Evolutionary conservation across 2,113 vertebrate species (phyloP).

Genomic region (Anser cygnoides): DNA sequence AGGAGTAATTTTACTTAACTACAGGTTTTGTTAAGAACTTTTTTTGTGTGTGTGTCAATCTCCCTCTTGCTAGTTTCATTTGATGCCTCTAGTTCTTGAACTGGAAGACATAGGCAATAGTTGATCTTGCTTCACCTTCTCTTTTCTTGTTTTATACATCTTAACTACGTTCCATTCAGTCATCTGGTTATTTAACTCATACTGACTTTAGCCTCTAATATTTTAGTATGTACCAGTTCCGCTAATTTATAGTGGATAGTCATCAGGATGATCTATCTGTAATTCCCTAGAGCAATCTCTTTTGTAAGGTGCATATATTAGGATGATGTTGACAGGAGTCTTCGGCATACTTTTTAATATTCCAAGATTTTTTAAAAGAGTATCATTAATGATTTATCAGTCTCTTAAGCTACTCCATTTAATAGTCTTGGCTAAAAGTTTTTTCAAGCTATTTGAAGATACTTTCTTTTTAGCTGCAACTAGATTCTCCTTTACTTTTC

Average conservation of each 20-base stretch:
- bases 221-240: not conserved
- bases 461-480: not conserved
- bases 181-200: not conserved
- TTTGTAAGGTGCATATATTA: not conserved
- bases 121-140: not conserved
- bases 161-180: not conserved
- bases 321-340: not conserved
- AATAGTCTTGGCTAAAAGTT: not conserved
- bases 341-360: not conserved
- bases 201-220: not conserved
- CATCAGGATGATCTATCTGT: not conserved
- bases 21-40: not conserved
- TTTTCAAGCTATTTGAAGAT: not conserved
- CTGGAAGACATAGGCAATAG: not conserved
- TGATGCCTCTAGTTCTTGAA: not conserved
- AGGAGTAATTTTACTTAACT: not conserved
- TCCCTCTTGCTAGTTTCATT: not conserved
- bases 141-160: not conserved
- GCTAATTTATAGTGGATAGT: not conserved
- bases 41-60: not conserved
- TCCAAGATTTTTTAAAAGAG: not conserved
- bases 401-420: not conserved
- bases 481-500: not conserved
- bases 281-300: not conserved
- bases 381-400: not conserved